Evolutionary conservation across 2,113 vertebrate genomes (phyloP), one percentile per base, ranked within the genome.

Genomic region (pig (Sus scrofa)): DNA sequence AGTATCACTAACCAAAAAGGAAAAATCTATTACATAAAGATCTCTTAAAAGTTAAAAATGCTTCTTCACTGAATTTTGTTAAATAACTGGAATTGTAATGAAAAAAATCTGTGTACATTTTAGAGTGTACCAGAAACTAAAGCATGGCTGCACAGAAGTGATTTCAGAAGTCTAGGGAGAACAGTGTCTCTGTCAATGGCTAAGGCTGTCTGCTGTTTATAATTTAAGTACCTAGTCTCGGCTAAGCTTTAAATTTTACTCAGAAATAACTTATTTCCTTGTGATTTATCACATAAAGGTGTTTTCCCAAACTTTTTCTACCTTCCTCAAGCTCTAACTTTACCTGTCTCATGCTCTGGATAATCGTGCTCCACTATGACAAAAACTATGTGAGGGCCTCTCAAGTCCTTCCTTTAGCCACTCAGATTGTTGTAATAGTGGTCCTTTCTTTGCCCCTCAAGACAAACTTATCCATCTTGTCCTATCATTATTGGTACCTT

Each of bases 41-140:
- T 78, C 32, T 78, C 56, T 56, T 85, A 19, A 62, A 95, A 75
- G 86, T 84, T 4, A 94, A 92, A 96, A 71, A 78, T 20, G 22
- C 18, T 77, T 89, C 34, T 58, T 27, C 54, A 68, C 1, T 91
- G 30, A 32, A 67, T 67, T 87, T 67, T 54, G 30, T 37, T 85
- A 81, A 95, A 27, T 37, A 95, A 79, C 15, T 18, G 30, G 77
- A 50, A 83, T 19, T 27, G 27, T 6, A 96, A 88, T 18, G 3
- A 67, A 65, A 78, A 94, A 74, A 86, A 78, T 32, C 60, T 62
- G 18, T n/a, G 7, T 22, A 83, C 85, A 83, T 34, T 62, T 19
- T 6, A 81, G 24, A 16, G 18, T 85, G 60, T 26, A 54, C 58
- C 7, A 89, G 67, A 88, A 91, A 86, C 32, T 68, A 88, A 82